Base-by-base conservation (phyloP, 2,113 vertebrate species). In the Brevimyrus niger region DNA sequence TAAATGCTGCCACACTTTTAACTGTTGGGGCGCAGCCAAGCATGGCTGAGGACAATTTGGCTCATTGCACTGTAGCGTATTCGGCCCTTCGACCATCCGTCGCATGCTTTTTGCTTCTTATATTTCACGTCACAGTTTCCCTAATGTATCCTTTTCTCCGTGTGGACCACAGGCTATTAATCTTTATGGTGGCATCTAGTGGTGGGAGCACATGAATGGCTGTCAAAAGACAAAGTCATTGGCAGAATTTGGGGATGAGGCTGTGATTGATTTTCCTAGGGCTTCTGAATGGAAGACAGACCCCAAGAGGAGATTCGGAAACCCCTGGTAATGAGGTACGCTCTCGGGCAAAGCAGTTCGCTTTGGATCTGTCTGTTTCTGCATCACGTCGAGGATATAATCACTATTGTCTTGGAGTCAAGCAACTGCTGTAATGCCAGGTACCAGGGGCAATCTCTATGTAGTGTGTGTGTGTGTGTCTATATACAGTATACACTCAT, bases 41-140 rank as follows among this genome's bases (percentile, higher is more conserved):
- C 73, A 46, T n/a, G 19, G 80, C 76, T 31, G 1, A 50, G 88
- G 88, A 84, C 88, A 89, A 46, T 61, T 61, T 85, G 80, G 80
- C 80, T 89, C 80, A 31, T 58, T 89, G 80, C 27, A 1, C 76
- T 44, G 51, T 10, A 35, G 76, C 53, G 31, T 61, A 46, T 89
- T 46, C 46, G 86, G 35, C 86, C 35, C 23, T 87, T 87, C 86
- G 65, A 53, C 86, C 42, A 23, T n/a, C 53, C 86, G 0, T 23
- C 55, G 38, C 31, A 61, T 55, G 50, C 80, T 44, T 85, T 61
- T 84, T 61, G 35, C 7, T 47, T 46, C 80, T 83, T 89, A 61
- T 89, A 85, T 84, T 89, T 89, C 88, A 85, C 46, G 80, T 85
- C 51, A 48, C 88, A 89, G 84, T 89, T 89, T 89, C 27, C 76